Percentiles rank a stretch among this genome's conserved stretches.
Conservation (phyloP, 2,797 vertebrate species). For the Danionella dracula region DNA sequence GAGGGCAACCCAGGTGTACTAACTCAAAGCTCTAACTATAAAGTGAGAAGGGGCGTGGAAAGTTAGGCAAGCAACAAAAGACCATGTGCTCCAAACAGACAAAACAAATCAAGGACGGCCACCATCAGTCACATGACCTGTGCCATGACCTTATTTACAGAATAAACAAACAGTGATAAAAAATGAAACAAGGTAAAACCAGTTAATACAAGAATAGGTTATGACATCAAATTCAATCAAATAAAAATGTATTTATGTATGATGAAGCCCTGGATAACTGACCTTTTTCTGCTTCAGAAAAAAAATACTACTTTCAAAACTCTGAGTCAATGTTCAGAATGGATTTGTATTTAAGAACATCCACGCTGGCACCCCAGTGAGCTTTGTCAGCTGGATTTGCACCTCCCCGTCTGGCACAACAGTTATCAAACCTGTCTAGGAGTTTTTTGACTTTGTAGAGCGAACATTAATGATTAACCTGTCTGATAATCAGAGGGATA, state of each 20-base stretch:
- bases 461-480: slow-evolving; percentile 14
- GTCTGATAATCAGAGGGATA: not conserved
- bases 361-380: not conserved
- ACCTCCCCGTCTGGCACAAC: slow-evolving; percentile 13
- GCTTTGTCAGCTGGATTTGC: slow-evolving; percentile 10
- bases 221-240: not conserved
- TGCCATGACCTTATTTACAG: no score
- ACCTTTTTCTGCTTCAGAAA: not conserved
- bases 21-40: no score
- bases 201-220: no score
- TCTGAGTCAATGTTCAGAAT: slow-evolving; percentile 19
- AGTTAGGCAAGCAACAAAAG: no score
- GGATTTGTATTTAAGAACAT: slow-evolving; percentile 24
- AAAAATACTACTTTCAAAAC: not conserved
- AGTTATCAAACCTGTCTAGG: not conserved
- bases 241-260: not conserved
- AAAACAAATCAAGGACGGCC: no score
- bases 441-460: not conserved
- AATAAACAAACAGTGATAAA: no score
- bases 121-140: no score
- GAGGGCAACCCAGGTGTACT: no score
- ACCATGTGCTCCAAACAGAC: no score
- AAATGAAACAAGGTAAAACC: no score
- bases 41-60: no score
- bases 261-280: slow-evolving; percentile 8